These are phyloP conservation scores for Belonocnema kinseyi DNA, from an alignment of 1,140 invertebrate genomes.

Conservation along the genomic window DNA sequence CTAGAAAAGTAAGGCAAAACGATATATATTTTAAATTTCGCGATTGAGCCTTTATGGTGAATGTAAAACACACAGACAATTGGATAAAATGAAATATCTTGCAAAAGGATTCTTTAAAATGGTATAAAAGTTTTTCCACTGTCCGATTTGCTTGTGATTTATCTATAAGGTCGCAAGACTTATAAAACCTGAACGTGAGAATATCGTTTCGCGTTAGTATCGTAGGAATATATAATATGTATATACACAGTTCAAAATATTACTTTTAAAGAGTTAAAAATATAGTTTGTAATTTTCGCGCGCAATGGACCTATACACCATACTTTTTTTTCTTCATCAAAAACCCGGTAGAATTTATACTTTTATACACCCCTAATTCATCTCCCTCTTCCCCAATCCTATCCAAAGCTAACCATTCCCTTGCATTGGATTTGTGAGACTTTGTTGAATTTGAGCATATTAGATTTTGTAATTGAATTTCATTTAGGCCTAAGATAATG, in stretches of 20 bases:
- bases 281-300: constrained; percentile 74
- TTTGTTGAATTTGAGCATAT: constrained; percentile 61
- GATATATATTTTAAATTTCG: not conserved
- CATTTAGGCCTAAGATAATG: constrained; percentile 50
- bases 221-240: constrained; percentile 62
- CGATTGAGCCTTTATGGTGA: not conserved
- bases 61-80: not conserved
- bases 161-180: constrained; percentile 34
- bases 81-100: not conserved
- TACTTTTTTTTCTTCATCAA: constrained; percentile 41
- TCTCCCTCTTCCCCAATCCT: constrained; percentile 32
- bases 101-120: not conserved
- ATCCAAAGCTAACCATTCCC: constrained; percentile 35
- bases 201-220: constrained; percentile 64
- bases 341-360: constrained; percentile 53
- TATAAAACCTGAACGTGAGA: constrained; percentile 67
- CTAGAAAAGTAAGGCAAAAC: no score
- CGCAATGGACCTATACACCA: constrained; percentile 70
- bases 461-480: constrained; percentile 57
- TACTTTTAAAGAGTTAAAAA: constrained; percentile 75
- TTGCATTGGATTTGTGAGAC: constrained; percentile 51
- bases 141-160: constrained; percentile 31
- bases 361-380: constrained; percentile 48
- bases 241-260: constrained; percentile 71
- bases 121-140: not conserved